Base-by-base conservation (phyloP, 2,113 vertebrate species). In the Carettochelys insculpta region DNA sequence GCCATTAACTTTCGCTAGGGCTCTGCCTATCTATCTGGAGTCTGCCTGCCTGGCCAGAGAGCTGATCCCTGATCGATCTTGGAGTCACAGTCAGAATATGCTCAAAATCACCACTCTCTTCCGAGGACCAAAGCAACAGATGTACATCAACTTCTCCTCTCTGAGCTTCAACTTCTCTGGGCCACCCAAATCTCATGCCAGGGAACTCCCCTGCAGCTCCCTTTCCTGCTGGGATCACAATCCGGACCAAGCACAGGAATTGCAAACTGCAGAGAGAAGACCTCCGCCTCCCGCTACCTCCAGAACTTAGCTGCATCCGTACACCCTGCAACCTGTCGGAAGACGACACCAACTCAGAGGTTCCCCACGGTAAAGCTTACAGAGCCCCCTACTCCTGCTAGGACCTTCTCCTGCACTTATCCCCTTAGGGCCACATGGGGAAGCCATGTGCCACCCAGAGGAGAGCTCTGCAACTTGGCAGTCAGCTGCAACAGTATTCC, bases 81-180 rank as follows among this genome's bases (percentile, higher is more conserved):
- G 17, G 16, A 65, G 34, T 34, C 58, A n/a, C 34, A n/a, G 34
- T 7, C 58, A 13, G 48, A 9, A 34, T 12, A 1, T 1, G 0
- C 11, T 1, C 0, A 24, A 13, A 24, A 1, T 56, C 6, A 13
- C 1, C 0, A 1, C n/a, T 17, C 2, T n/a, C 8, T 65, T n/a
- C 34, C 61, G 17, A 19, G 61, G 61, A 3, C 34, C 34, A 65
- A n/a, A n/a, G 34, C 34, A 65, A n/a, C 61, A n/a, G 34, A 19
- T 65, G 61, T 65, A 16, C 61, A 31, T 20, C 61, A 19, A 1
- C 16, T 61, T 31, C 58, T 31, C 58, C 58, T 31, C 0, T 0
- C 8, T 2, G 7, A 0, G 13, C 0, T 0, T 47, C 29, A 3
- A 0, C 22, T 24, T 1, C 1, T 24, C 34, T 20, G 12, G 17